phyloP scores from a whole-genome alignment of 2,888 invertebrate genomes.

The Drosophila fungiperda region DNA sequence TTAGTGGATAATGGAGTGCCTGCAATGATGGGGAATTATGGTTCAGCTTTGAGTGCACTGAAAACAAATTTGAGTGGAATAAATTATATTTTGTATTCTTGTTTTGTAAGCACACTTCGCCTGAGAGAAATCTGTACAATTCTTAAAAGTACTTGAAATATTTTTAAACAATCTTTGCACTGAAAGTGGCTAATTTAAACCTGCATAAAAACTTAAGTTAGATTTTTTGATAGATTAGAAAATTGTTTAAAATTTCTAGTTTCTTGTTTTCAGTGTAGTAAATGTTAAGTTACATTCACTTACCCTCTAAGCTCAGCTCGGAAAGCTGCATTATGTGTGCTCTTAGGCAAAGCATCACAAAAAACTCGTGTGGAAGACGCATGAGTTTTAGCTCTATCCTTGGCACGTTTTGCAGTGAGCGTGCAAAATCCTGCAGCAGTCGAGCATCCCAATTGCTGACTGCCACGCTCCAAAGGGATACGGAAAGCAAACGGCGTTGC shows the following conservation, averaged over 20 bases:
- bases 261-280: not conserved
- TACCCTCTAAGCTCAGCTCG: constrained; percentile 72
- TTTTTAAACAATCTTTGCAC: not conserved
- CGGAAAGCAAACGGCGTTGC: constrained; percentile 35
- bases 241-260: not conserved
- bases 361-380: constrained; percentile 70
- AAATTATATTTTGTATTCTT: not conserved
- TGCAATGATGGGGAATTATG: constrained; percentile 19
- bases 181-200: rapidly evolving
- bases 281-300: constrained; percentile 11
- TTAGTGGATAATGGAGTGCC: constrained; percentile 59
- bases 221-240: not conserved
- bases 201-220: not conserved
- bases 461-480: constrained; percentile 56
- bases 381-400: constrained; percentile 69
- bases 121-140: not conserved
- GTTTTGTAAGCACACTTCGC: not conserved
- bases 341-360: constrained; percentile 61
- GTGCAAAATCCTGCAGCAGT: constrained; percentile 59
- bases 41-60: not conserved
- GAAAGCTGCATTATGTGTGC: constrained; percentile 52
- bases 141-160: not conserved
- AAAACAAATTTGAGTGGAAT: not conserved
- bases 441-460: constrained; percentile 40
- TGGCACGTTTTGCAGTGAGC: constrained; percentile 47